Conservation (phyloP, 2,888 invertebrate genomes). For the Meloe dianella region DNA sequence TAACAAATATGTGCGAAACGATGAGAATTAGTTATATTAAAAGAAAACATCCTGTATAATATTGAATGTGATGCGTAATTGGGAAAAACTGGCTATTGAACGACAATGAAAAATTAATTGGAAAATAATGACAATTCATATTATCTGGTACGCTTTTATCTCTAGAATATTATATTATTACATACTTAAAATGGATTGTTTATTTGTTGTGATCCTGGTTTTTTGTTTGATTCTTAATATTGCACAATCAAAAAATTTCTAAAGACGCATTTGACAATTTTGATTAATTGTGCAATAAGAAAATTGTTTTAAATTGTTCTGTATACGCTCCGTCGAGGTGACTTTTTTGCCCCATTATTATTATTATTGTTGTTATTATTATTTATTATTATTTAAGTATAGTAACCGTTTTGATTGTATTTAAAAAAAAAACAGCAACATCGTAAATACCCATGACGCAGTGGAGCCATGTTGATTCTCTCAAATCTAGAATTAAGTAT, state of each 20-base stretch:
- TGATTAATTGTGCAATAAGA: conserved; percentile 1
- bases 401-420: conserved; percentile 28
- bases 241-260: not conserved
- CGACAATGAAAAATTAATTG: not conserved
- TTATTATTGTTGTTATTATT: not conserved
- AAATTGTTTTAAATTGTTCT: not conserved
- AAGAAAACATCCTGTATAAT: not conserved
- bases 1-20: no score
- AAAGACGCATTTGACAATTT: not conserved
- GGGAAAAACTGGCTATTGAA: not conserved
- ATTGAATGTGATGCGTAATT: not conserved
- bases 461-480: conserved; percentile 46
- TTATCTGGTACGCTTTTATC: not conserved
- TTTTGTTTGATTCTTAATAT: not conserved
- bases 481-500: conserved; percentile 51
- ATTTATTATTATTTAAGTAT: not conserved
- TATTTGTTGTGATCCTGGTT: not conserved
- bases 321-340: not conserved
- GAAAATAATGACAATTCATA: not conserved
- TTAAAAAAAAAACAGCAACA: conserved; percentile 24
- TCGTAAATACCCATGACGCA: conserved; percentile 51
- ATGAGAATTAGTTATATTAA: no score
- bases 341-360: no score
- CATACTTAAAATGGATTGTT: not conserved
- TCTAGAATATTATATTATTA: not conserved